Evolutionary conservation across 2,888 invertebrate species (phyloP), one percentile per base, ranked within the genome.

Genomic region (Exocentrus adspersus): DNA sequence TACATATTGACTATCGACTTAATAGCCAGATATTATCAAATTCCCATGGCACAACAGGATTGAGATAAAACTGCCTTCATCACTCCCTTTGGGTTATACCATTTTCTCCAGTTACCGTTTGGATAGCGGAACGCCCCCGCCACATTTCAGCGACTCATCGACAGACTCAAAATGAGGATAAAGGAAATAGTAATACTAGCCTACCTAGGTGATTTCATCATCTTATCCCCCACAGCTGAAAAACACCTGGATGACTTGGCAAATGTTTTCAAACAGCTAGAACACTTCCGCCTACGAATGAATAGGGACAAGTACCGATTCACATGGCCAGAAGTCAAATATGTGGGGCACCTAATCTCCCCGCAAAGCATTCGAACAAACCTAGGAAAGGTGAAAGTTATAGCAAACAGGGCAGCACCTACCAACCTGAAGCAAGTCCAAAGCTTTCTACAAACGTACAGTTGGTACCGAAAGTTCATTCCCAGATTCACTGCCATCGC

Each of bases 51-150:
- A 10, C 24, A 37, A 12, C 3, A 9, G 14, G 54, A 54, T 48
- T 32, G 54, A 6, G 42, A 60, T 50, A 59, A 59, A 17, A 59
- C 59, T 14, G 59, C 54, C 4, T 54, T 54, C n/a, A 20, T 60
- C 1, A 66, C 66, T 1, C 85, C 70, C 9, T 71, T 73, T 43
- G 72, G 73, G 1, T 58, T 59, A 6, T 72, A 52, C 52, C 62
- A 67, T 2, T 72, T 64, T 52, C 10, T 30, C 6, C 41, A 64
- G n/a, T 67, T 72, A 68, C 70, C 71, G n/a, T 73, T 73, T 30
- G 70, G 71, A 6, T 50, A 72, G 16, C 54, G 65, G n/a, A 73
- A 64, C 30, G 70, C 68, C 0, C 66, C 66, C 0, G 68, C 72
- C 1, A 69, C 69, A 4, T 75, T 74, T 50, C 72, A 67, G 41